Base-by-base conservation (phyloP, 1,140 invertebrate species). In the Trichonephila inaurata region DNA sequence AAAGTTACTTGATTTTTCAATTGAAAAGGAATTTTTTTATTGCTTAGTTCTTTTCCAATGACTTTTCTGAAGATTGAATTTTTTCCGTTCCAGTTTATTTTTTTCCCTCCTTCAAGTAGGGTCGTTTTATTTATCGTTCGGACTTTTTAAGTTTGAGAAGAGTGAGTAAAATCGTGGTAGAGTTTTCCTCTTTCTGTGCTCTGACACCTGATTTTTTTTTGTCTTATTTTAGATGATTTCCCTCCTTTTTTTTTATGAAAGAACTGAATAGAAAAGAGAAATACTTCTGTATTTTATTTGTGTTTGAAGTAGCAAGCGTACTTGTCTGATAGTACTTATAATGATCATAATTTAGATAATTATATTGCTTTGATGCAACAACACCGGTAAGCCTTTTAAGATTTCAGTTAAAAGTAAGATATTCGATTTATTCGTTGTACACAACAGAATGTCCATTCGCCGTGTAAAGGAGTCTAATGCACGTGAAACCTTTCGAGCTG, bases 1-100 rank as follows among this genome's bases (percentile, higher is more conserved):
- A 77, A 77, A 77, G 72, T 77, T 77, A 77, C 72, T 77, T 77
- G 72, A 77, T 77, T 77, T 77, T 77, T 77, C 72, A 77, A 77
- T 77, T 77, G 72, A 77, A 77, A 77, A 33, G 18, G 28, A 40
- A 18, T 33, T 77, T 77, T 77, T 77, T 72, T 72, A 33, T 40
- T 40, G 7, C 28, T 19, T 14, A 10, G 0, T 16, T 14, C 16
- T 28, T 16, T 77, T 77, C 28, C 28, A 77, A 33, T 24, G 28
- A 24, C 12, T 77, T 77, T 77, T 77, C 18, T 77, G 72, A 40
- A 77, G 28, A 77, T 77, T 77, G 72, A 77, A 18, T 77, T 77
- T 77, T 40, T 77, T 72, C 28, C 28, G 16, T 33, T 16, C 12
- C 28, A 14, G 7, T 77, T 28, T 7, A 19, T 33, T 28, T 77